Evolutionary conservation across 2,888 invertebrate genomes (phyloP).

Genomic region (Linyphia triangularis): DNA sequence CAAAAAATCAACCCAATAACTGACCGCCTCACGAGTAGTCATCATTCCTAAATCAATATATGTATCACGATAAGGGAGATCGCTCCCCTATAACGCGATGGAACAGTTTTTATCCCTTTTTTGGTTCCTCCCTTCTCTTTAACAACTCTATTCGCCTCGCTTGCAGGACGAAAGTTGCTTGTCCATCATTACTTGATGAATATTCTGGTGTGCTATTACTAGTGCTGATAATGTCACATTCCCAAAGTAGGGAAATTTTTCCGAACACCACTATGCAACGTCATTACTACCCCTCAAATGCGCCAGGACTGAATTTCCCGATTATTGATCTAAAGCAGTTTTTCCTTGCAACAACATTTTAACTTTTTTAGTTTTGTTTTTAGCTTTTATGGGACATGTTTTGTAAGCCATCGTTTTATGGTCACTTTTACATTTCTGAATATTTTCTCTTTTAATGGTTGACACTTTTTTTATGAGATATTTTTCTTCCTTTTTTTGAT

Average conservation of each 20-base stretch:
- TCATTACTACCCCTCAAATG: constrained; percentile 44
- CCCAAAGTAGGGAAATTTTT: constrained; percentile 40
- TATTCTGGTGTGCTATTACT: constrained; percentile 67
- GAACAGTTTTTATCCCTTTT: constrained; percentile 49
- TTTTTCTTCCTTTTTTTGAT: too few species aligned
- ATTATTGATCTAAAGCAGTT: constrained; percentile 56
- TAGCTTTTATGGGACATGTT: constrained; percentile 67
- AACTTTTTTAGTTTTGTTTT: constrained; percentile 60
- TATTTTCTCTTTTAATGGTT: constrained; percentile 70
- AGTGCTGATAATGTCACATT: constrained; percentile 62
- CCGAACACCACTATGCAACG: constrained; percentile 15
- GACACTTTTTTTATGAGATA: constrained; percentile 17
- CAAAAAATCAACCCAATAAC: constrained; percentile 29
- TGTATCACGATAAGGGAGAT: constrained; percentile 52
- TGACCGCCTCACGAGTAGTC: constrained; percentile 39
- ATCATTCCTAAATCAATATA: constrained; percentile 69
- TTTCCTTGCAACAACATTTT: constrained; percentile 51
- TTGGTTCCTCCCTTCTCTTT: constrained; percentile 23
- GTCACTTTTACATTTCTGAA: constrained; percentile 63
- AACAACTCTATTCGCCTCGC: constrained; percentile 59
- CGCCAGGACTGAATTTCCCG: constrained; percentile 42
- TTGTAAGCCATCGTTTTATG: constrained; percentile 67
- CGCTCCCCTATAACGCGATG: constrained; percentile 12
- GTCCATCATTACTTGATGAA: constrained; percentile 73
- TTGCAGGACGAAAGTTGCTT: constrained; percentile 36